Base-by-base conservation (phyloP, 2,888 invertebrate genomes). In the Lamellibrachia columna region DNA sequence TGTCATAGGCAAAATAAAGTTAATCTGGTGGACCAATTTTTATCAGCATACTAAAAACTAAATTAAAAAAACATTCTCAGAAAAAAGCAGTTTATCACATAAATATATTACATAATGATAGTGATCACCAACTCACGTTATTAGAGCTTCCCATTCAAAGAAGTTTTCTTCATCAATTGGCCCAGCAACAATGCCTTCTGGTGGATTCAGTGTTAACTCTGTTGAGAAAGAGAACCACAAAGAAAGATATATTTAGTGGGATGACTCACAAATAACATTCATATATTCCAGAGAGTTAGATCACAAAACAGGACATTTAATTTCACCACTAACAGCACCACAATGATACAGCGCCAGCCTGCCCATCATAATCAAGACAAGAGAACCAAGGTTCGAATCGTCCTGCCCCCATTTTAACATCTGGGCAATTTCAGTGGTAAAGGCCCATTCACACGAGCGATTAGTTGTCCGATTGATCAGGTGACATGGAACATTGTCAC, bases 91-190 rank as follows among this genome's bases (percentile, higher is more conserved):
- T 40, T 40, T 40, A 40, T 40, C 1, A 40, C 40, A 40, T 40
- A 40, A 40, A 40, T 40, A 40, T 40, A 40, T 0, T 40, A 40
- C 40, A 40, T 53, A 7, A n/a, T 91, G 53, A 28, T 7, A 52
- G 91, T 90, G 40, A 92, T 2, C 11, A 40, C 90, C 52, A 92
- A 97, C 97, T 97, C 97, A 98, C 98, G 98, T 98, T 95, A 99
- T 99, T 52, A 99, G 97, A 22, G 99, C 99, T 97, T 99, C 99
- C 99, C 99, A 99, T 97, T 99, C 99, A 97, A 99, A 99, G 97
- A 99, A 99, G 96, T 99, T 99, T 96, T 99, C 99, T 97, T 99
- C 99, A 96, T 98, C 99, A 92, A 99, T 98, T 53, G 99, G 99
- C 0, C 99, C 99, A 93, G 99, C 99, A 94, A 99, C 98, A 93